Base-by-base conservation (phyloP, 2,888 invertebrate species). In the Rosalia funebris region DNA sequence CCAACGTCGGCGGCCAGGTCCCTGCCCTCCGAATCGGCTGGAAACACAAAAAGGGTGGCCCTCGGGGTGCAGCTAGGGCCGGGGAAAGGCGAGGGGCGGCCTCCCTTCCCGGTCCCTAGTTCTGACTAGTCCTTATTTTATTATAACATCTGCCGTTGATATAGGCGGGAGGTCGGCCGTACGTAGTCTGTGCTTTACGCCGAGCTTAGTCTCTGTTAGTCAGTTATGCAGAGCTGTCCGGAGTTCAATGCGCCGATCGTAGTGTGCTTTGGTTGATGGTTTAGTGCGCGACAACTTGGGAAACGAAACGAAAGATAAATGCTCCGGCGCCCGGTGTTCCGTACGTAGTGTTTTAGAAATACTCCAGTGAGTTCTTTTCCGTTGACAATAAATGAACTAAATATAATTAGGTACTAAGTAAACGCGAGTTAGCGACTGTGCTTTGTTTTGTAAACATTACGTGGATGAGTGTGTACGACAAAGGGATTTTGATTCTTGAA, bases 71-170 rank as follows among this genome's bases (percentile, higher is more conserved):
- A 15, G 37, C 36, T 25, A 17, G 42, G 52, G 10, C 10, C 19
- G 54, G 50, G 55, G 63, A 57, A 63, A 62, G 67, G 62, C 57
- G 59, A 66, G 63, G 62, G 63, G 64, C 53, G 44, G 46, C 39
- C 60, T 62, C 53, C 57, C 41, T 57, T 42, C 59, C 62, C 57
- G 57, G 62, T 66, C 63, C 64, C 64, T 64, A 47, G 54, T 45
- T 50, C 62, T 65, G 70, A 70, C 71, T 70, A 71, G 72, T 72
- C 70, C 72, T 72, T 71, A 74, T 73, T 75, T 75, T 73, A 73
- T 73, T 72, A 55, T 69, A 73, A 71, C 74, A 75, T 72, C 75
- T 74, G 74, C 73, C 70, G 67, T 67, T 63, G 71, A 57, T 63
- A 63, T 64, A 68, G 67, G 70, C 66, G 67, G 72, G 72, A 72